Evolutionary conservation across 2,113 vertebrate species (phyloP), one percentile per base, ranked within the genome.

Genomic region (Pholis gunnellus): DNA sequence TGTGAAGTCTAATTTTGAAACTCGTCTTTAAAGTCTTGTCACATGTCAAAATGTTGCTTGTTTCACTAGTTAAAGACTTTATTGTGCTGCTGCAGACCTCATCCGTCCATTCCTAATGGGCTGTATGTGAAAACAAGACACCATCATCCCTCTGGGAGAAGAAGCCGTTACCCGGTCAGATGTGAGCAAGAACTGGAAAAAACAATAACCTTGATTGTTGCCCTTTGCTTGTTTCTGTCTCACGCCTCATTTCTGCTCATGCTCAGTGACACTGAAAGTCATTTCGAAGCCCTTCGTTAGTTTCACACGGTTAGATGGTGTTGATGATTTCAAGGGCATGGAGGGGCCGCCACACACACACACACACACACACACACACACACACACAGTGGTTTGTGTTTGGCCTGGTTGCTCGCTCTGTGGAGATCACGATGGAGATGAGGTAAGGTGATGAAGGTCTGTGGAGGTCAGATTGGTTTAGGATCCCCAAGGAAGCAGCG

Each of bases 181-280:
- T 54, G 25, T 52, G 40, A 65, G 18, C 50, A 9, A 66, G 72
- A 52, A 72, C 74, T 64, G 34, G 66, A 83, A 48, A 84, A 48
- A 86, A 77, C 63, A 9, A 22, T 1, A 4, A 9, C 50, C 46
- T 48, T 48, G 46, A 18, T 17, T 48, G 46, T 48, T 6, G 2
- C 17, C 60, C 40, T 79, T 9, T 38, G 34, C 83, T 79, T 80
- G 64, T 77, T 87, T 83, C 42, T 57, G 34, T 66, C 72, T 83
- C 61, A 66, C 29, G 42, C 44, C 68, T 89, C 83, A 72, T 88
- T 85, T 82, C 75, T 74, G 56, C n/a, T 87, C 84, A 81, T n/a
- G 85, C 78, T 84, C 25, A 44, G 17, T 84, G 72, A 84, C 46
- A 29, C 44, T 82, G 9, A 59, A 59, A 68, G 38, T 27, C 75